Evolutionary conservation across 1,140 invertebrate genomes (phyloP).

Genomic region (Euwallacea fornicatus): DNA sequence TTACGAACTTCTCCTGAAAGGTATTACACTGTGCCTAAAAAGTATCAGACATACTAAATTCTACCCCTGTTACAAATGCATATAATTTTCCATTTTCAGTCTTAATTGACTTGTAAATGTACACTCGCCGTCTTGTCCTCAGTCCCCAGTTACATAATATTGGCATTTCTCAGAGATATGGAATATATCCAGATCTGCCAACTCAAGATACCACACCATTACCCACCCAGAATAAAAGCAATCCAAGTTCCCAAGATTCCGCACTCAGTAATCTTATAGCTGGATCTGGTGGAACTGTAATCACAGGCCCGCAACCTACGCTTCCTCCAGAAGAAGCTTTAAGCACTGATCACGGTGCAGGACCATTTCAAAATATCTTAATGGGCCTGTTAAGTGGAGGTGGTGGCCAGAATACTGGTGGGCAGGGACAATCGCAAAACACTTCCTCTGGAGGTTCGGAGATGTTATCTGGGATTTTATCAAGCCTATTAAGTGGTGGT

Average conservation of each 20-base stretch:
- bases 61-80: too few species aligned
- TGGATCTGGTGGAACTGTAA: constrained; percentile 28
- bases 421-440: not conserved
- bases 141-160: too few species aligned
- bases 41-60: too few species aligned
- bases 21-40: too few species aligned
- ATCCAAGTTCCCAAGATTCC: constrained; percentile 18
- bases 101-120: too few species aligned
- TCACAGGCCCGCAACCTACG: constrained; percentile 17
- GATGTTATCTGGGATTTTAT: constrained; percentile 33
- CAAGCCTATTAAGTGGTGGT: constrained; percentile 22
- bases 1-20: too few species aligned
- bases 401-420: not conserved
- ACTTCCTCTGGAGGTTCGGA: constrained; percentile 25
- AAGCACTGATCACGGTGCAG: constrained; percentile 6
- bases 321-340: not conserved
- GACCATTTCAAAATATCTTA: constrained; percentile 24
- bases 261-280: constrained; percentile 23
- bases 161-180: constrained; percentile 6
- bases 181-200: constrained; percentile 39
- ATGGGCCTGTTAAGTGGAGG: constrained; percentile 14
- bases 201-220: constrained; percentile 30
- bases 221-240: constrained; percentile 3
- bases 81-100: too few species aligned
- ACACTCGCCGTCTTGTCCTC: too few species aligned